Evolutionary conservation across 2,113 vertebrate genomes (phyloP), one percentile per base, ranked within the genome.

Genomic region (Mirounga angustirostris): DNA sequence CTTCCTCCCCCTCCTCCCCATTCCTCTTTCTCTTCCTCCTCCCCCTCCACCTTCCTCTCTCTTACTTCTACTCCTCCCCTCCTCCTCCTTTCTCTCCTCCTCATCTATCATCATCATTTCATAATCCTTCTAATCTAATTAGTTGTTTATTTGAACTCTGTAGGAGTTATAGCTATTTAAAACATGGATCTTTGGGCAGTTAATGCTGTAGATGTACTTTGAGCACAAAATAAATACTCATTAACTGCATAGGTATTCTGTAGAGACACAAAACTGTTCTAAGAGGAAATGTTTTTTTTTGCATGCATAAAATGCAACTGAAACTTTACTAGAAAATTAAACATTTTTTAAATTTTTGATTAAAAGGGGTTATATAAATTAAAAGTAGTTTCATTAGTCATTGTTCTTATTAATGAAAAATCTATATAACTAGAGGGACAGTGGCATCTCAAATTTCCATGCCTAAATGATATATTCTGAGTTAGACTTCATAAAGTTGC

Each of bases 171-270:
- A 93, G 7, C 8, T 81, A 59, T 84, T 93, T 30, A 89, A 80
- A 91, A 74, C n/a, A 79, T 54, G 78, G 79, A 58, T 56, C 21
- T 26, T 40, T 46, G 61, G 58, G 46, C 22, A 84, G 13, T 91
- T 82, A 95, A 82, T 33, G 30, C 26, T 26, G 15, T 46, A 21
- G 18, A 88, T 81, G 7, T 76, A 92, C 19, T 69, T 5, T 81
- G 28, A 95, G 46, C 8, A 80, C 46, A 96, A 95, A 96, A 65
- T 52, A 97, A 91, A 94, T 79, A 84, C 13, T 67, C 67, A 91
- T 84, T 95, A 94, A 83, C 19, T 81, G 6, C 5, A 33, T 4
- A 18, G 21, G 21, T 61, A 85, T 11, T 96, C 28, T 78, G 2
- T 21, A 78, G 43, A 94, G 58, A 94, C 26, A 94, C 7, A 54